These are phyloP conservation scores for Lepidurus packardi DNA, from an alignment of 1,140 invertebrate species.

Conservation along the genomic window DNA sequence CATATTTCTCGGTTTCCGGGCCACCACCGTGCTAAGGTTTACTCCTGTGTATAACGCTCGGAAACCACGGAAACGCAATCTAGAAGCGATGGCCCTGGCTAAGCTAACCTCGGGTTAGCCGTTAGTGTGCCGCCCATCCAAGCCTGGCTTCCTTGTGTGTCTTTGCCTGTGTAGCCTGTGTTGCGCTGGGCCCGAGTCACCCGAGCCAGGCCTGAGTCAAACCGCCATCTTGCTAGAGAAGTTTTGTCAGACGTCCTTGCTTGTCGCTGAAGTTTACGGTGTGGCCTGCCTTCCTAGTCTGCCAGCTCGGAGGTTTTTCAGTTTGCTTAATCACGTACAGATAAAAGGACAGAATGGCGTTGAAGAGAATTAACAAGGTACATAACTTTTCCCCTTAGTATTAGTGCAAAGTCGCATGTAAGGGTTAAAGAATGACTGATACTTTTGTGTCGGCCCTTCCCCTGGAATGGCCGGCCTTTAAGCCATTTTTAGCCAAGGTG, in stretches of 20 bases:
- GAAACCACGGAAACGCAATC: too few relatives aligned
- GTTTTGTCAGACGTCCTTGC: constrained; percentile 19
- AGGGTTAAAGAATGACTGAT: constrained; percentile 9
- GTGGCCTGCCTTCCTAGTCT: constrained; percentile 12
- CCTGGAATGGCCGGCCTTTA: constrained; percentile 20
- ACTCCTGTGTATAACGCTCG: too few relatives aligned
- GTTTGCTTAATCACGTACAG: constrained; percentile 15
- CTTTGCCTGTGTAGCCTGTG: too few relatives aligned
- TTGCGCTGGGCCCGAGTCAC: too few relatives aligned
- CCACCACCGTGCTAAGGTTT: too few relatives aligned
- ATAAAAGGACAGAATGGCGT: constrained; percentile 59
- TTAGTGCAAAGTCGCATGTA: background rate
- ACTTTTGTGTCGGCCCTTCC: constrained; percentile 17
- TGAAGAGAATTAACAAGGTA: constrained; percentile 95
- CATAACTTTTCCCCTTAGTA: constrained; percentile 25
- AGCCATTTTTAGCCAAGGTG: constrained; percentile 10
- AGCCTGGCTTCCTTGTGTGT: background rate
- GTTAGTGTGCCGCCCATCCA: background rate
- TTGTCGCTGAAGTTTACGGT: constrained; percentile 14
- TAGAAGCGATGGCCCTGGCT: background rate
- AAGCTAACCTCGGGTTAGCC: background rate
- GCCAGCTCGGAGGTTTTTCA: constrained; percentile 6
- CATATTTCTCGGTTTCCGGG: too few relatives aligned
- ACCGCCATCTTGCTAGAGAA: constrained; percentile 17
- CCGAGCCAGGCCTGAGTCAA: background rate